Conservation (phyloP, 2,797 vertebrate genomes). For the Halcyon chelicuti region DNA sequence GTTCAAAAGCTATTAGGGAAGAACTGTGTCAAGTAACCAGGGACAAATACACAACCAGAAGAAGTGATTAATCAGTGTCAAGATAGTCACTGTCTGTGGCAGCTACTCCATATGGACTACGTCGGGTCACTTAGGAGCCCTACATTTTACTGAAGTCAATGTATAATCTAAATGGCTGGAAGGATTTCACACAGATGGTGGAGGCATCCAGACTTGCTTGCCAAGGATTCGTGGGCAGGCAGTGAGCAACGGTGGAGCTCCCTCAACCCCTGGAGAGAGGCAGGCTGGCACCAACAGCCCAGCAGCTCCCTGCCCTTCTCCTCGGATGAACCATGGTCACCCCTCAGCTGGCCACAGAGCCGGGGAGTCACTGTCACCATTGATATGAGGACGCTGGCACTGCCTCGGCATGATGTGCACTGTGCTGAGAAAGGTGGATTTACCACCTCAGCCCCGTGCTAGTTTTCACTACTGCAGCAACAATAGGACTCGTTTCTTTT, state of each 20-base stretch:
- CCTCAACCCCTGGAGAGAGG: neutral
- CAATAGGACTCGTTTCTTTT: neutral
- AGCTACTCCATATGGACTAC: slow-evolving; percentile 59
- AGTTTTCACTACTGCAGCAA: neutral
- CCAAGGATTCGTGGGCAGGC: neutral
- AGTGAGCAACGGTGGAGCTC: neutral
- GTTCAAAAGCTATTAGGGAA: slow-evolving; percentile 65
- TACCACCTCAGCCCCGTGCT: neutral
- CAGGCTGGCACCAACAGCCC: neutral
- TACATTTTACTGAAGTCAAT: slow-evolving; percentile 31
- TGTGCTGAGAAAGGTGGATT: neutral
- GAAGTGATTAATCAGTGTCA: slow-evolving; percentile 69
- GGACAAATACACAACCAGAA: slow-evolving; percentile 36
- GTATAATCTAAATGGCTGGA: slow-evolving; percentile 30
- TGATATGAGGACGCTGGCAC: rapidly evolving
- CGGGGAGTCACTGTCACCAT: rapidly evolving
- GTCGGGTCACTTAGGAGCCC: slow-evolving; percentile 53
- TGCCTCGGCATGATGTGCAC: neutral
- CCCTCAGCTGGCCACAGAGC: neutral
- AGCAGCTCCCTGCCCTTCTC: neutral
- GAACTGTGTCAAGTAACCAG: slow-evolving; percentile 64
- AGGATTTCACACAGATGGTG: slow-evolving; percentile 48
- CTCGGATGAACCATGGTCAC: neutral
- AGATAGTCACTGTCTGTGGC: slow-evolving; percentile 55
- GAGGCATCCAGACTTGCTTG: neutral